Percentiles rank a stretch among this genome's conserved stretches.
Conservation (phyloP, 2,888 invertebrate genomes). For the Dryococelus australis region DNA sequence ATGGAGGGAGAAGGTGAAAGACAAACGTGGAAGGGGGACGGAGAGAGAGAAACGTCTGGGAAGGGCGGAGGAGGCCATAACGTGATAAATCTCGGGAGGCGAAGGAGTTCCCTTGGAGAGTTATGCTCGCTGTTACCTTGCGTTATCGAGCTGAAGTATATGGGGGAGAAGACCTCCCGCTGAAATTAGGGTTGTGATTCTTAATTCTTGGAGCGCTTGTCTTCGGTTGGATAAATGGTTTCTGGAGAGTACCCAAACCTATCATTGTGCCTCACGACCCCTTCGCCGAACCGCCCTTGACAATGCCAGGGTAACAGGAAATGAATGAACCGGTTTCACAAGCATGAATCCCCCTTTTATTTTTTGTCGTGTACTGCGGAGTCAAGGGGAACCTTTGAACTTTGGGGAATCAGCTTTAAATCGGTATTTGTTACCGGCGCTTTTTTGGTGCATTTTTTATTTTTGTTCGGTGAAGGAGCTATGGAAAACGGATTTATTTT, state of each 20-base stretch:
- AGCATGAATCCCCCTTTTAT: neutral
- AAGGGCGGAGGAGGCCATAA: neutral
- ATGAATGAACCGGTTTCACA: neutral
- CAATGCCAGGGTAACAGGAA: neutral
- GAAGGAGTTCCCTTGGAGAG: neutral
- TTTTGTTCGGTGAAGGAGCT: no score
- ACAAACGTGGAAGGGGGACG: no score
- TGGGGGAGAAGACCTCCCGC: neutral
- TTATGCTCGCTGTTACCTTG: conserved; percentile 3
- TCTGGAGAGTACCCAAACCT: neutral
- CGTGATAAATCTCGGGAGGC: neutral
- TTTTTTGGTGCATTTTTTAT: no score
- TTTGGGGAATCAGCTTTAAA: neutral
- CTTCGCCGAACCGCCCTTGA: no score
- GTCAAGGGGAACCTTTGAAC: neutral
- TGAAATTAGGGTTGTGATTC: conserved; percentile 16
- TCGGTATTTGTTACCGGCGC: no score
- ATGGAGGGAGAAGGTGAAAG: neutral
- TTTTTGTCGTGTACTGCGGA: neutral
- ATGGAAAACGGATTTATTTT: no score
- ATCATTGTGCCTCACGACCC: neutral
- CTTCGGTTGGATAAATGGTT: conserved; percentile 7
- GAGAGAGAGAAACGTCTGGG: neutral
- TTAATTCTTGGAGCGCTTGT: conserved; percentile 1
- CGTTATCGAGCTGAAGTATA: neutral